Conservation (phyloP, 1,140 invertebrate species). For the Drosophila guanche region DNA sequence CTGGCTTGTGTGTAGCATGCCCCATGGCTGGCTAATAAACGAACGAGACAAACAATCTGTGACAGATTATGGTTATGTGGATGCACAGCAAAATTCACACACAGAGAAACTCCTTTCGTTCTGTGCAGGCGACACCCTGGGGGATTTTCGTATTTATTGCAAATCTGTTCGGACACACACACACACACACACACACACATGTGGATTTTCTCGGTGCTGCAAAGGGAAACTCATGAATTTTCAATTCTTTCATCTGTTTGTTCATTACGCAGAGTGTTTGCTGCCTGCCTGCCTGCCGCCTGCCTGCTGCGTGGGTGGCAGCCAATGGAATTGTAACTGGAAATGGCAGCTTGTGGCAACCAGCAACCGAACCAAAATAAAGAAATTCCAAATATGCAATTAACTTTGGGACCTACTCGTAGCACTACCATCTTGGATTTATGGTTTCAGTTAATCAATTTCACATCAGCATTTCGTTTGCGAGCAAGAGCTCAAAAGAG, state of each 20-base stretch:
- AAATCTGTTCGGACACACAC: constrained; percentile 19
- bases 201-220: neutral
- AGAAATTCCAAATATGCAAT: too few species aligned
- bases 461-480: too few species aligned
- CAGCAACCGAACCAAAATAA: too few species aligned
- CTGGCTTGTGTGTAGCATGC: constrained; percentile 9
- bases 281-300: too few species aligned
- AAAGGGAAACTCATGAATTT: constrained; percentile 19
- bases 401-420: too few species aligned
- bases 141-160: constrained; percentile 20
- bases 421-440: too few species aligned
- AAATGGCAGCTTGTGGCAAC: too few species aligned
- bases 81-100: constrained; percentile 6
- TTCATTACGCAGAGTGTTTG: neutral
- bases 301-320: neutral
- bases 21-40: constrained; percentile 1
- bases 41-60: constrained; percentile 9
- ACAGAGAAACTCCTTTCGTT: neutral
- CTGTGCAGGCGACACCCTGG: neutral
- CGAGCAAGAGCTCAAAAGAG: too few species aligned
- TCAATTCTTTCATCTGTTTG: constrained; percentile 31
- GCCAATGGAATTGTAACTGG: too few species aligned
- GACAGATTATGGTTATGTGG: constrained; percentile 1
- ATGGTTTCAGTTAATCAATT: too few species aligned
- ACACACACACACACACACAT: neutral